Base-by-base conservation (phyloP, 1,140 invertebrate species). In the Lerema accius region DNA sequence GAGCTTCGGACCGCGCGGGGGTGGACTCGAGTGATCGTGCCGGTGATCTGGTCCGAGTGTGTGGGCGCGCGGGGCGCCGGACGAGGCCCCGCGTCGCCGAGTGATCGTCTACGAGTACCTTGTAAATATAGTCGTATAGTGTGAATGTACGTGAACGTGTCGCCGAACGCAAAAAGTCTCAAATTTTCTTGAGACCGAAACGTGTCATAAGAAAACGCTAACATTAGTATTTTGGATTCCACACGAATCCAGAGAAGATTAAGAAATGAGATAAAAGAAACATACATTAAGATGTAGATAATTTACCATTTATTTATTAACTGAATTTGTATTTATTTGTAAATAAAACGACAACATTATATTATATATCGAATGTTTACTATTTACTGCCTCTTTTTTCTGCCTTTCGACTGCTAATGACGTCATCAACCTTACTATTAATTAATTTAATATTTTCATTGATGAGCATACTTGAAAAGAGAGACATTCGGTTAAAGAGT, bases 301-400 rank as follows among this genome's bases (percentile, higher is more conserved):
- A 90, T 89, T 89, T 90, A 90, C 88, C 88, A 90, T 90, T 90
- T 90, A 90, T 90, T 90, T 90, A 90, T 90, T 89, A 90, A 89
- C 86, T 89, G 84, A 90, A 88, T 89, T 90, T 90, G 88, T 90
- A 89, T 90, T 90, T 90, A 90, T 90, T 90, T 90, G 86, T 89
- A 90, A 89, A 90, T 90, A 90, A 90, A 90, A 88, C 80, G 78
- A 88, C 83, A 84, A 86, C 81, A 89, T 86, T 86, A 90, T 89
- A 90, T 90, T 90, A 90, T 90, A 90, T 88, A 89, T 90, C 86
- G 87, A 90, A 90, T 90, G 87, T 89, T 90, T 90, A 90, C 87
- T 90, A 90, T 76, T 80, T 84, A 83, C 71, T 91, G 85, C 73
- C 84, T 81, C 70, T 83, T 85, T 83, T 80, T 86, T 69, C 68